Base-by-base conservation (phyloP, 2,888 invertebrate genomes). In the Caenorhabditis sp. region DNA sequence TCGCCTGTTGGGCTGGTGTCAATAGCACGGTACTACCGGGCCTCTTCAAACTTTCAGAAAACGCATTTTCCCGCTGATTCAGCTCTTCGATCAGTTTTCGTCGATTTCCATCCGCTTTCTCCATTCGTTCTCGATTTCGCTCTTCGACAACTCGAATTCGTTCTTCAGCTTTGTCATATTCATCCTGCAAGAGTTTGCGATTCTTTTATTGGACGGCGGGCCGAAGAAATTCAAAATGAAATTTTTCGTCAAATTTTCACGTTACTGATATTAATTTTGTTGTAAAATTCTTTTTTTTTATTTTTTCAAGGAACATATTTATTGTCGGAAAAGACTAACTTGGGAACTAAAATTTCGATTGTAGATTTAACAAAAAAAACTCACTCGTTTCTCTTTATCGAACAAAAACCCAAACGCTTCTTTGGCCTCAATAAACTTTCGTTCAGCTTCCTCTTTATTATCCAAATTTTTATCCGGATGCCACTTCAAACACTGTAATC, bases 401-500 rank as follows among this genome's bases (percentile, higher is more conserved):
- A 69, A 79, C 43, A 82, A 58, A 58, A 82, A 69, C 12, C 77
- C 76, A 57, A 80, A 79, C 8, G 81, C 81, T 36, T 80, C 79
- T 43, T 80, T 78, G 4, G 79, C 81, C 17, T 73, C 74, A 49
- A 79, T 77, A 64, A 82, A 82, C 54, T 69, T 58, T 19, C 26
- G 53, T 37, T 72, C 53, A 0, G 79, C 78, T 69, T 79, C 77
- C 58, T 80, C 81, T 31, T 78, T 68, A 51, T 80, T 82, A 50
- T 77, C 63, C 54, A 71, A 62, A 61, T 82, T 82, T 60, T 82
- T 82, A 58, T 82, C 81, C 12, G 81, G 81, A 79, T 82, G 81
- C 80, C 80, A 82, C 54, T 79, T 80, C 36, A 82, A 73, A 63
- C 81, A 82, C 36, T 78, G 80, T 37, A 66, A 51, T 37, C 77